A percentile compares a stretch with the other conserved stretches of the same genome.
These are phyloP conservation scores for Phylloscopus trochiloides DNA, from an alignment of 2,113 vertebrate species.

Conservation along the genomic window DNA sequence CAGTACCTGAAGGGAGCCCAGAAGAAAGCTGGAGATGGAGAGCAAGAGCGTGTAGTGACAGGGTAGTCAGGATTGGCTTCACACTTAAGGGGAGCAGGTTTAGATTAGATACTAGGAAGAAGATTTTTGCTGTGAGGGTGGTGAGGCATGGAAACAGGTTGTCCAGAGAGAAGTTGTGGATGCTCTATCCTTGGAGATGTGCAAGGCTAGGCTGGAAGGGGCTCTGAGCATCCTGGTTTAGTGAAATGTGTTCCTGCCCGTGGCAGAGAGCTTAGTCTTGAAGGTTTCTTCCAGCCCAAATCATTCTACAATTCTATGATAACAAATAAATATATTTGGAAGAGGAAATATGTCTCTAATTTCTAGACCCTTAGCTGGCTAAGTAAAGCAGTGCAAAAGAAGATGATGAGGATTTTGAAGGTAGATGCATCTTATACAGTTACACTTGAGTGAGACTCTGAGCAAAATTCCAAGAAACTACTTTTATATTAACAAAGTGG, in stretches of 20 bases:
- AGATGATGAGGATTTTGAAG: not conserved
- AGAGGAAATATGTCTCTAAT: not conserved
- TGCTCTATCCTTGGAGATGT: not conserved
- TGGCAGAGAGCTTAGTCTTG: not conserved
- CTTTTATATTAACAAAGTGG: constrained; percentile 19
- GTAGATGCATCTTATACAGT: not conserved
- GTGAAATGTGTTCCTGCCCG: not conserved
- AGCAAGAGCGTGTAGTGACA: not conserved
- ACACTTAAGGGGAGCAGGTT: not conserved
- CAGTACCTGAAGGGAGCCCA: not conserved
- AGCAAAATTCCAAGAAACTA: constrained; percentile 35
- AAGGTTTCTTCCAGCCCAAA: not conserved
- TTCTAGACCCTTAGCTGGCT: not conserved
- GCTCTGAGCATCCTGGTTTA: not conserved
- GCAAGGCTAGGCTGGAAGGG: not conserved
- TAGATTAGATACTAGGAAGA: not conserved
- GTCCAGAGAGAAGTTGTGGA: not conserved
- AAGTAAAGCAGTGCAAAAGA: not conserved
- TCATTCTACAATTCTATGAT: not conserved
- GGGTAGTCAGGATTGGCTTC: not conserved
- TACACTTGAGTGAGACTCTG: constrained; percentile 8
- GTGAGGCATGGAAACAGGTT: not conserved
- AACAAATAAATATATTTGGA: not conserved
- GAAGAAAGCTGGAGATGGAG: not conserved
- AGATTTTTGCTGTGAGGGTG: not conserved